Evolutionary conservation across 92 coral and sea anemone species (phyloP).

Genomic region (Metridium senile): DNA sequence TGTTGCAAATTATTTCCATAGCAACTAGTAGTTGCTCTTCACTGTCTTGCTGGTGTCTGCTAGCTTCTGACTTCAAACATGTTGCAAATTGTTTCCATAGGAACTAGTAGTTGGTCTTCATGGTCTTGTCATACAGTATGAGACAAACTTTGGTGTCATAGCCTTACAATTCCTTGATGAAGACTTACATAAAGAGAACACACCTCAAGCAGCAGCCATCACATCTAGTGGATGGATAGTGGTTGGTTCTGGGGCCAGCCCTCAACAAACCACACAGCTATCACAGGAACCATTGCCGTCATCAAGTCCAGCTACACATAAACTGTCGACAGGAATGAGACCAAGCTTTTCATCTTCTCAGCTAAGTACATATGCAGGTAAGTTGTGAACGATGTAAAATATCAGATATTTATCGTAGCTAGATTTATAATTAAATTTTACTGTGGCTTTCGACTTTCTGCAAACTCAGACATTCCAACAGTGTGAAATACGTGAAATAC

Average conservation of each 20-base stretch:
- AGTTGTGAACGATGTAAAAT: too few relatives aligned
- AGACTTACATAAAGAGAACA: slow-evolving; percentile 81
- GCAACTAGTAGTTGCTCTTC: too few relatives aligned
- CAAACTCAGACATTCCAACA: too few relatives aligned
- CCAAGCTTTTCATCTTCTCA: slow-evolving; percentile 86
- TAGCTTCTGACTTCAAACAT: too few relatives aligned
- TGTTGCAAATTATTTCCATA: too few relatives aligned
- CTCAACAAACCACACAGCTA: slow-evolving; percentile 43
- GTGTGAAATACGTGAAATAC: too few relatives aligned
- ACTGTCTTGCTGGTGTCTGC: too few relatives aligned
- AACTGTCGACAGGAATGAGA: slow-evolving; percentile 58
- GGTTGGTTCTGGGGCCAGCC: slow-evolving; percentile 76
- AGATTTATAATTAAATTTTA: too few relatives aligned
- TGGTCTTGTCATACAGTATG: slow-evolving; percentile 91
- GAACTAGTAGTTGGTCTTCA: slow-evolving; percentile 91
- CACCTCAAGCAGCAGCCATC: slow-evolving; percentile 90
- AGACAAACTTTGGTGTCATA: slow-evolving; percentile 93
- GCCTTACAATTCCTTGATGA: slow-evolving; percentile 94
- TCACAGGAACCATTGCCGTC: slow-evolving; percentile 34
- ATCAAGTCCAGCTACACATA: slow-evolving; percentile 49
- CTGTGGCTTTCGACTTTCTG: too few relatives aligned
- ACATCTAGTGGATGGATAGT: slow-evolving; percentile 99
- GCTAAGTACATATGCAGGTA: slow-evolving; percentile 53
- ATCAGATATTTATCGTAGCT: too few relatives aligned
- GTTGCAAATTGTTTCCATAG: slow-evolving; percentile 34